A percentile compares a stretch with the other conserved stretches of the same genome.
These are phyloP conservation scores for Mustela erminea DNA, from an alignment of 2,797 vertebrate species.

Conservation along the genomic window DNA sequence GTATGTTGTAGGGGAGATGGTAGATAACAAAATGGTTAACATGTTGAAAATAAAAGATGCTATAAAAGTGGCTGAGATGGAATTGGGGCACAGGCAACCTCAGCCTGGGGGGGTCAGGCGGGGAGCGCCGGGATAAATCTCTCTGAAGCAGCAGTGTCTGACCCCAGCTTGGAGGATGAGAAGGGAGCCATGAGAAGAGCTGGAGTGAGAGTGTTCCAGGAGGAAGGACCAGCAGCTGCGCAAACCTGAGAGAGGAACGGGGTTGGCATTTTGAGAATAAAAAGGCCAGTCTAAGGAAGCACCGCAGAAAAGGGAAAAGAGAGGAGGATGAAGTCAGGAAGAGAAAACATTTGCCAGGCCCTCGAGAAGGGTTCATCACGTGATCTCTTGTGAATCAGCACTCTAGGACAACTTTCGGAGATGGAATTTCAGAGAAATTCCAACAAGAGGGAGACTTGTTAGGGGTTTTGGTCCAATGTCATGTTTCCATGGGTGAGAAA, in stretches of 20 bases:
- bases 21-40: neutral
- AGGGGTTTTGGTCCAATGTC: neutral
- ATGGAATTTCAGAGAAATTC: neutral
- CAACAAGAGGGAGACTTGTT: neutral
- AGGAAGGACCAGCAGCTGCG: neutral
- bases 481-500: conserved; percentile 37
- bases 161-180: neutral
- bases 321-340: neutral
- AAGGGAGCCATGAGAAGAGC: neutral
- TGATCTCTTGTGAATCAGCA: neutral
- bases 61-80: neutral
- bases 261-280: neutral
- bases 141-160: no score
- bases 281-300: neutral
- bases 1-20: neutral
- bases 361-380: neutral
- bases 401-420: neutral
- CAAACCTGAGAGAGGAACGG: neutral
- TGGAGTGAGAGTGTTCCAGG: neutral
- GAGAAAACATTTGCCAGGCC: neutral
- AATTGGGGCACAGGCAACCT: neutral
- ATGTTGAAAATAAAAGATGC: neutral
- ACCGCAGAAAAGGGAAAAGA: neutral
- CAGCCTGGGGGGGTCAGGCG: neutral
- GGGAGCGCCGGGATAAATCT: neutral